Base-by-base conservation (phyloP, 2,113 vertebrate genomes). In the Otocyon megalotis region DNA sequence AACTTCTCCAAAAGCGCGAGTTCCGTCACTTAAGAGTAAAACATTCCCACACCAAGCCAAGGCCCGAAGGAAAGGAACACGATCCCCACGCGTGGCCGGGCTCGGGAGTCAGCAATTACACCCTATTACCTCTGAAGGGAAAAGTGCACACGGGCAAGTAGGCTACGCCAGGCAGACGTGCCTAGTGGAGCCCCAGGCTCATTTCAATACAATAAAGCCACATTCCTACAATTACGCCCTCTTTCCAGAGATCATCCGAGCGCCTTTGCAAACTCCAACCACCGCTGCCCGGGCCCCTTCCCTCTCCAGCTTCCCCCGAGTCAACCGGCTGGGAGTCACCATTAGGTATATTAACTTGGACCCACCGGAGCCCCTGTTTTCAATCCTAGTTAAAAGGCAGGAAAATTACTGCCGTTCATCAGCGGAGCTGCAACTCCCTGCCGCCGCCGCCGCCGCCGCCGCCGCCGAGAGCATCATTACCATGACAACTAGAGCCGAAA, bases 401-500 rank as follows among this genome's bases (percentile, higher is more conserved):
- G 98, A 97, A 98, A 98, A 99, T 99, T 97, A 96, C 98, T 98
- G 98, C 98, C 97, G 98, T 98, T 98, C 98, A 98, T 98, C 98
- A 98, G 97, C 65, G 50, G 92, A 96, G 97, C 98, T 96, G 95
- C 96, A 98, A 98, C 98, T 98, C 98, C 97, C 97, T 92, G 92
- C 95, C 1, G 92, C 87, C 65, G 53, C 90, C 98, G 98, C 98
- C 96, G 80, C 77, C 74, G 90, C 96, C 94, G 77, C 96, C 98
- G 98, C 98, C 98, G 98, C 94, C 98, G 98, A 99, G 98, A 99
- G 99, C 99, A 99, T 99, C 99, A 99, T 99, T 99, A 99, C 99
- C 99, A 99, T 99, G 99, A 99, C 99, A 99, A 99, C 99, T 95
- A 98, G 98, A 98, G 97, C 96, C 98, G 99, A 99, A 99, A 99